phyloP scores from a whole-genome alignment of 2,113 vertebrate genomes.

The Paedocypris sp. region DNA sequence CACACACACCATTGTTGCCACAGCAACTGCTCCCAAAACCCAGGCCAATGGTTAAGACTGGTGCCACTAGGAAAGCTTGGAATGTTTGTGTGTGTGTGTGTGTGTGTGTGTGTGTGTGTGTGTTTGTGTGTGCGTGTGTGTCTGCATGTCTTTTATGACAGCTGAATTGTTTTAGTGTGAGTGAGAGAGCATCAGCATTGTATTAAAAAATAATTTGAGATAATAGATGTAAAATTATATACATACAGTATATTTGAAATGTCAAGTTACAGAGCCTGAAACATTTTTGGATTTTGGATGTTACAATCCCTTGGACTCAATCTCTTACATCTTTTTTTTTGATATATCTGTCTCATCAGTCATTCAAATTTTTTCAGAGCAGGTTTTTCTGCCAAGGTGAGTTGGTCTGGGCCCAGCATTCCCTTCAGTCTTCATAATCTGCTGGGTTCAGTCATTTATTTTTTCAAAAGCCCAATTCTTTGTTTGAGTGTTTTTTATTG shows the following conservation, averaged over 20 bases:
- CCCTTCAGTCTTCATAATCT: too few relatives aligned
- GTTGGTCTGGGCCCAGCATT: background rate
- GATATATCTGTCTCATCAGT: constrained; percentile 12
- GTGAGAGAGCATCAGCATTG: background rate
- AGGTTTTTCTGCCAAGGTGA: constrained; percentile 24
- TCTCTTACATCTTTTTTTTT: background rate
- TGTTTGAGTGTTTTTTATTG: too few relatives aligned
- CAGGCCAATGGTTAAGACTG: constrained; percentile 54
- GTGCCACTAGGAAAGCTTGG: constrained; percentile 35
- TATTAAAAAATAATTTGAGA: background rate
- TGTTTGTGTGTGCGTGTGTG: background rate
- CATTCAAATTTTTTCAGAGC: constrained; percentile 4
- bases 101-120: background rate
- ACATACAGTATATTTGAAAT: background rate
- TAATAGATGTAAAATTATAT: background rate
- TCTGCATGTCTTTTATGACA: background rate
- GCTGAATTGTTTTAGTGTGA: background rate
- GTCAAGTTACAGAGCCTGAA: background rate
- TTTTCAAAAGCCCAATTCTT: too few relatives aligned
- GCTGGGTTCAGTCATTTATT: too few relatives aligned
- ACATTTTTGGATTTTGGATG: background rate
- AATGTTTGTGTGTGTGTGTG: constrained; percentile 28
- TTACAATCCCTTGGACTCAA: background rate
- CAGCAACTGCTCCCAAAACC: constrained; percentile 53
- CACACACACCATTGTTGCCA: constrained; percentile 43